Evolutionary conservation across 2,888 invertebrate species (phyloP).

Genomic region (Lithophane leautieri): DNA sequence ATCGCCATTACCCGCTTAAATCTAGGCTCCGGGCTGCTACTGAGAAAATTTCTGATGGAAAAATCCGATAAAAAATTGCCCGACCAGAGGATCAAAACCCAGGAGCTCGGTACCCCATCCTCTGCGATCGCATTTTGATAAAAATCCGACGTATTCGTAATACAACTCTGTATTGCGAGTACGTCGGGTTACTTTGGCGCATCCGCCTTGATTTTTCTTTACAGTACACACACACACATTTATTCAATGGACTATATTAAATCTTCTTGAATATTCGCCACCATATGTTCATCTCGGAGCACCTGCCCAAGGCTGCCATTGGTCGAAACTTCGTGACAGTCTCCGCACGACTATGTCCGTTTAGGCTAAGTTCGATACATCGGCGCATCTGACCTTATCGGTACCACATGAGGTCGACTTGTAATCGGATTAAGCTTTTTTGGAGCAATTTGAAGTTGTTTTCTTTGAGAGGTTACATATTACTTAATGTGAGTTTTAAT

Average conservation of each 20-base stretch:
- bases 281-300: conserved; percentile 40
- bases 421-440: conserved; percentile 51
- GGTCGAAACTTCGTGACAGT: conserved; percentile 42
- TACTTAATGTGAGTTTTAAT: conserved; percentile 6
- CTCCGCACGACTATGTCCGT: conserved; percentile 41
- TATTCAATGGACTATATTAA: conserved; percentile 2
- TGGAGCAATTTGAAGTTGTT: conserved; percentile 30
- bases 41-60: background rate
- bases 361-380: conserved; percentile 45
- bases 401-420: conserved; percentile 33
- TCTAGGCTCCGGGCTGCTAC: background rate
- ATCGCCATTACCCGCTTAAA: background rate
- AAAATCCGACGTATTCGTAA: background rate
- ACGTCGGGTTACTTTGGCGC: background rate
- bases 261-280: conserved; percentile 31
- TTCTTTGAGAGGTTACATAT: conserved; percentile 23
- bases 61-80: too few relatives aligned
- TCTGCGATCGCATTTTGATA: background rate
- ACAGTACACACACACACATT: background rate
- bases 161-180: too few relatives aligned
- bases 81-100: background rate
- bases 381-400: conserved; percentile 54
- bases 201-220: background rate
- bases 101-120: background rate
- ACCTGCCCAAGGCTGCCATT: conserved; percentile 40